These are phyloP conservation scores for Falco rusticolus DNA, from an alignment of 2,797 vertebrate genomes.

Conservation along the genomic window DNA sequence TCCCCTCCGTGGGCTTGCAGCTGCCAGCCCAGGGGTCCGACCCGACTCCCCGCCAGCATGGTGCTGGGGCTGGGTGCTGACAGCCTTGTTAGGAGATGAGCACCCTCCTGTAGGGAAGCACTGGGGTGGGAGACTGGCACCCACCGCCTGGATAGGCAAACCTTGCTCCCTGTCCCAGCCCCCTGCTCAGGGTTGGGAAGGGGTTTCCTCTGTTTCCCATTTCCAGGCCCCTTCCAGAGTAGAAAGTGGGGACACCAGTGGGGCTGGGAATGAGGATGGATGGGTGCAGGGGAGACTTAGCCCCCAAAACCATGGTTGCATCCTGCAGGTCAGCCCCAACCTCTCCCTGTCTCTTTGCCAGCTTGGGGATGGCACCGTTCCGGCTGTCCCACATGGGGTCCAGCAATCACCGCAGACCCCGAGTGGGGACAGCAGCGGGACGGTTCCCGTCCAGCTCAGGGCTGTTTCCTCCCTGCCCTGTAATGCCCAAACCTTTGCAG, in stretches of 20 bases:
- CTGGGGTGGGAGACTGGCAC: not conserved
- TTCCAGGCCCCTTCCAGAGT: not conserved
- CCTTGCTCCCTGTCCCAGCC: not conserved
- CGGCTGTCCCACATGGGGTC: accelerated
- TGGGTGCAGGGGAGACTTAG: not conserved
- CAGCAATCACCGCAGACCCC: accelerated
- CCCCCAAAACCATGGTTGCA: accelerated
- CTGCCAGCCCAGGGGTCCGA: not conserved
- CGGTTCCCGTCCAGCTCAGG: accelerated
- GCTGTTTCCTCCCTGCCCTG: not conserved
- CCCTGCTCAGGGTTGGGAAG: accelerated
- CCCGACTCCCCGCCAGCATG: too few species aligned
- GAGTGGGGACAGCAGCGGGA: accelerated
- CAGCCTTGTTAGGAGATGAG: not conserved
- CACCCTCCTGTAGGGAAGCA: accelerated
- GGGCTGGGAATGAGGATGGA: not conserved
- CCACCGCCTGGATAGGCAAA: accelerated
- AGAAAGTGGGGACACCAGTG: not conserved
- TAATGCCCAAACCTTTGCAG: not conserved
- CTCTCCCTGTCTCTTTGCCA: not conserved
- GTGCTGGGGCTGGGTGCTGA: not conserved
- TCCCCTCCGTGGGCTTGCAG: not conserved
- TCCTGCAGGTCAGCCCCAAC: not conserved
- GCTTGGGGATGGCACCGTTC: not conserved
- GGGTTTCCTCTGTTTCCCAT: not conserved